Percentiles rank a stretch among this genome's conserved stretches.
Conservation (phyloP, 2,797 vertebrate genomes). For the Peromyscus aztecus region DNA sequence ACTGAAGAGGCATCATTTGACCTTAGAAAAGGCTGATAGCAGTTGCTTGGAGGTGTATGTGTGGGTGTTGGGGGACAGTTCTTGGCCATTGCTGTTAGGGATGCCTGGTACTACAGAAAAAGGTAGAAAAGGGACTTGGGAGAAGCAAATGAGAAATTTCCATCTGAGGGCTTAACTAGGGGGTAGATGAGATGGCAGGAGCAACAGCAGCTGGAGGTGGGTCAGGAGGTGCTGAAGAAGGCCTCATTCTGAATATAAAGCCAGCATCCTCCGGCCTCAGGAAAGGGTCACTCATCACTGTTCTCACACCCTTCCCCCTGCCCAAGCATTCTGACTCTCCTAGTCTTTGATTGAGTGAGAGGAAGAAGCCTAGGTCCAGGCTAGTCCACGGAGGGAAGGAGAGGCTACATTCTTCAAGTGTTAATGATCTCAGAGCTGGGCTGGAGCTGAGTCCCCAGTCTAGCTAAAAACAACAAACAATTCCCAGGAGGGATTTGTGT, state of each 20-base stretch:
- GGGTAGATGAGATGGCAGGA: not conserved
- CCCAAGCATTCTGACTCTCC: not conserved
- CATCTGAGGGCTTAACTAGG: not conserved
- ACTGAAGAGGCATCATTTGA: not conserved
- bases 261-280: not conserved
- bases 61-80: not conserved
- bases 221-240: not conserved
- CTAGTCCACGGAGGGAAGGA: not conserved
- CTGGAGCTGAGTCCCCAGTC: constrained; percentile 73
- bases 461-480: constrained; percentile 83
- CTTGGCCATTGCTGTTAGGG: not conserved
- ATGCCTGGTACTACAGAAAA: not conserved
- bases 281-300: constrained; percentile 56
- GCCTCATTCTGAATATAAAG: constrained; percentile 21
- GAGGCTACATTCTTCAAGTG: constrained; percentile 79
- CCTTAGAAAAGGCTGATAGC: not conserved
- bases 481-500: constrained; percentile 77
- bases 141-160: not conserved
- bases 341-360: constrained; percentile 37
- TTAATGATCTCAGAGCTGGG: constrained; percentile 78
- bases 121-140: not conserved
- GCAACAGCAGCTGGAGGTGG: not conserved
- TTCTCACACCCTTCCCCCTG: not conserved
- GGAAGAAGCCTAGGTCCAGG: constrained; percentile 33
- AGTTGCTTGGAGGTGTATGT: not conserved